These are phyloP conservation scores for Archips crataeganus DNA, from an alignment of 2,888 invertebrate genomes.

Conservation along the genomic window DNA sequence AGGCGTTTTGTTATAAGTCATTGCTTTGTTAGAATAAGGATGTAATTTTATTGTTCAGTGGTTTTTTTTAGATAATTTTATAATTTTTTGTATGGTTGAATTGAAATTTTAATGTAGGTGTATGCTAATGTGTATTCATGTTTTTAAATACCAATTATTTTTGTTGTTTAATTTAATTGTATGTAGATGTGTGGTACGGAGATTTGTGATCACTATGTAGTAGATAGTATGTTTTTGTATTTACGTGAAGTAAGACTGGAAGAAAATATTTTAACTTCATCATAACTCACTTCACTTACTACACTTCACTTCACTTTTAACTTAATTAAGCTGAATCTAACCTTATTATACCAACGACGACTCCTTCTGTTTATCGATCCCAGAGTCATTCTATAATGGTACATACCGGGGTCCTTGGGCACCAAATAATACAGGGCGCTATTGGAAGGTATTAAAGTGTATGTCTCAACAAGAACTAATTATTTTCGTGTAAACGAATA, in stretches of 20 bases:
- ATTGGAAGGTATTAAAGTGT: no score
- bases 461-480: no score
- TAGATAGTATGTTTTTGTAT: background rate
- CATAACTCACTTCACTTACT: no score
- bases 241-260: background rate
- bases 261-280: background rate
- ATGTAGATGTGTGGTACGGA: background rate
- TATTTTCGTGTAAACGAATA: no score
- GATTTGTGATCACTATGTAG: background rate
- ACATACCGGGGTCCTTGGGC: no score
- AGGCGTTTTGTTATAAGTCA: conserved; percentile 9
- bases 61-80: background rate
- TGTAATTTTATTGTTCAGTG: background rate
- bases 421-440: no score
- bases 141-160: background rate
- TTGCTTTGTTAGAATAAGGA: conserved; percentile 7
- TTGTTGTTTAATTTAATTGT: background rate
- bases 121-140: background rate
- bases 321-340: no score
- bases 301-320: no score
- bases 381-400: no score
- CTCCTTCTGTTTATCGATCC: no score
- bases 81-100: background rate
- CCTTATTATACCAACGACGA: no score
- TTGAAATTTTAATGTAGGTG: background rate